phyloP scores from a whole-genome alignment of 2,797 vertebrate genomes.

The Sphaeramia orbicularis region DNA sequence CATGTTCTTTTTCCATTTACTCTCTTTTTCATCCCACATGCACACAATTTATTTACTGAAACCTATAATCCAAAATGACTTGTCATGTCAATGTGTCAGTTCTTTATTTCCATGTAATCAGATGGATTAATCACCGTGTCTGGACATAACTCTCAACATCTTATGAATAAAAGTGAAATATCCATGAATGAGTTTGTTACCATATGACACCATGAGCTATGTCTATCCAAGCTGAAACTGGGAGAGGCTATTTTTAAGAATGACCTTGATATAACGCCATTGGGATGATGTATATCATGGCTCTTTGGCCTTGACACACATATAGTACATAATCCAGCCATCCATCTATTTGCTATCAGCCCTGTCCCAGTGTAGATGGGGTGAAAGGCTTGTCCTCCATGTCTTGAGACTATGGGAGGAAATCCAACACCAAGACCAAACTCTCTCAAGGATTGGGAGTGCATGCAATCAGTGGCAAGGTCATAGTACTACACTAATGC shows the following conservation, averaged over 20 bases:
- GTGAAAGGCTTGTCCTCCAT: neutral
- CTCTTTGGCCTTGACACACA: conserved; percentile 15
- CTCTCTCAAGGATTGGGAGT: too few relatives aligned
- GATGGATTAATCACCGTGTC: too few relatives aligned
- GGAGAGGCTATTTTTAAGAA: neutral
- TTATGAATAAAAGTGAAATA: neutral
- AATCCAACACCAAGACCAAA: neutral
- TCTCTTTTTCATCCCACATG: too few relatives aligned
- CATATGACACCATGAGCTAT: neutral
- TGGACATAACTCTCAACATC: neutral
- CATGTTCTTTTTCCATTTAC: too few relatives aligned
- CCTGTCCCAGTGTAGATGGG: neutral
- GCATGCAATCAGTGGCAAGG: too few relatives aligned
- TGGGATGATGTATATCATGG: neutral
- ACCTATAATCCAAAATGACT: too few relatives aligned
- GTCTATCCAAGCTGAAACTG: conserved; percentile 9
- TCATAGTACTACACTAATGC: too few relatives aligned
- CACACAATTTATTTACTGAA: too few relatives aligned
- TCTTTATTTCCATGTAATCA: too few relatives aligned
- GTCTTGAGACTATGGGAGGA: neutral
- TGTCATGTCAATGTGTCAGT: too few relatives aligned
- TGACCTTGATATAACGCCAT: conserved; percentile 8
- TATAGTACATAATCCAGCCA: neutral
- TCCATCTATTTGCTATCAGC: conserved; percentile 1
- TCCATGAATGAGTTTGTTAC: neutral